These are phyloP conservation scores for Rambutsinella grinnellia DNA, from an alignment of 2,888 invertebrate species.

Conservation along the genomic window DNA sequence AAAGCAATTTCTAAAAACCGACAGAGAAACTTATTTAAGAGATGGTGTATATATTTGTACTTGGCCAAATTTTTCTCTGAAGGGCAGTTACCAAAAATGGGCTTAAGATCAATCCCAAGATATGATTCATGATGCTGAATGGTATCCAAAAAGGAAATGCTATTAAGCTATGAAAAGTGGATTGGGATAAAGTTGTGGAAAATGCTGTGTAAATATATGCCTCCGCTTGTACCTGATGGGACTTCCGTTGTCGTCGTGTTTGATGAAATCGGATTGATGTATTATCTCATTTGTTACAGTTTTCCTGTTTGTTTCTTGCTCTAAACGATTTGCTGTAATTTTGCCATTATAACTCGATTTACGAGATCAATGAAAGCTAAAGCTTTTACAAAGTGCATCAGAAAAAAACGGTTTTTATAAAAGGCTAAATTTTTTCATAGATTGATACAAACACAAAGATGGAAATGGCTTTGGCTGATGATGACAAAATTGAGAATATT, in stretches of 20 bases:
- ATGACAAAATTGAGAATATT: conserved; percentile 45
- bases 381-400: no score
- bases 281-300: conserved; percentile 47
- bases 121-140: conserved; percentile 42
- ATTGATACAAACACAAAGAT: no score
- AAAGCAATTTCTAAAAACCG: no score
- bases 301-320: conserved; percentile 38
- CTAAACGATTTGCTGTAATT: conserved; percentile 11
- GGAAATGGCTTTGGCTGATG: no score
- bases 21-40: no score
- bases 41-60: no score
- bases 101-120: conserved; percentile 49
- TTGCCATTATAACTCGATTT: conserved; percentile 47
- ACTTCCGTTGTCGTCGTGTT: conserved; percentile 24
- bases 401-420: no score
- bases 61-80: no score
- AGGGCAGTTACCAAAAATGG: conserved; percentile 19
- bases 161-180: conserved; percentile 27
- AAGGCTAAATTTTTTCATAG: no score
- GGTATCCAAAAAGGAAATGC: conserved; percentile 48
- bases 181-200: not conserved
- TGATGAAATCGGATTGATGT: conserved; percentile 52
- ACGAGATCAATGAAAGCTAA: conserved; percentile 30
- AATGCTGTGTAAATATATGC: not conserved
- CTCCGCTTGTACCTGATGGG: not conserved